Evolutionary conservation across 2,113 vertebrate species (phyloP), one percentile per base, ranked within the genome.

Genomic region (Tichodroma muraria): DNA sequence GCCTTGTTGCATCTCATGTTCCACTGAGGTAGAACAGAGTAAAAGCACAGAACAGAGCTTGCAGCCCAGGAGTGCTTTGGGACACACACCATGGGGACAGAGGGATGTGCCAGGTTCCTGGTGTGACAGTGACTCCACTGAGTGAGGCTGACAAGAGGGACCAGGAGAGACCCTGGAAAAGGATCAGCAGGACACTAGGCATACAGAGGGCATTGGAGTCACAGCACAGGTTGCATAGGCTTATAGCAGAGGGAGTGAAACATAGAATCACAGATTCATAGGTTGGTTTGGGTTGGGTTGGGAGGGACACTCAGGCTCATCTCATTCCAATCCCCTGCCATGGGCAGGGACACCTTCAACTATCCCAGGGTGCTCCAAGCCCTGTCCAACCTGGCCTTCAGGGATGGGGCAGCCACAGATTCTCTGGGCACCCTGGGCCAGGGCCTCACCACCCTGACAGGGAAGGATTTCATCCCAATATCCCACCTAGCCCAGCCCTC

Each of bases 191-290:
- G 49, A 83, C 33, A 40, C 6, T 19, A 6, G 75, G 33, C 10
- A 21, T 18, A 12, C 0, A 0, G 23, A 25, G 13, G 9, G 30
- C 66, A 5, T 1, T 25, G 38, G 45, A 70, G 40, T 53, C 72
- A 37, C n/a, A 65, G 53, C 47, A 64, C 35, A 12, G 18, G 20
- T n/a, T 52, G 44, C 16, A 10, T 0, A 37, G 61, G 52, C 35
- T 54, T 19, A 25, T 1, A 71, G 49, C 49, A 73, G 61, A 61
- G 37, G 40, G 24, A 65, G 42, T 49, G 60, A 89, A 87, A 53
- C 28, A n/a, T 0, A 40, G n/a, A 42, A 35, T n/a, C 42, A 71
- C 57, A 80, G 42, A 42, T 54, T 40, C 30, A 27, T 12, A 7
- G 65, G 24, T 30, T 63, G 21, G 22, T 49, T 63, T 70, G 35